Evolutionary conservation across 1,140 invertebrate species (phyloP).

Genomic region (Aradophagus sp.): DNA sequence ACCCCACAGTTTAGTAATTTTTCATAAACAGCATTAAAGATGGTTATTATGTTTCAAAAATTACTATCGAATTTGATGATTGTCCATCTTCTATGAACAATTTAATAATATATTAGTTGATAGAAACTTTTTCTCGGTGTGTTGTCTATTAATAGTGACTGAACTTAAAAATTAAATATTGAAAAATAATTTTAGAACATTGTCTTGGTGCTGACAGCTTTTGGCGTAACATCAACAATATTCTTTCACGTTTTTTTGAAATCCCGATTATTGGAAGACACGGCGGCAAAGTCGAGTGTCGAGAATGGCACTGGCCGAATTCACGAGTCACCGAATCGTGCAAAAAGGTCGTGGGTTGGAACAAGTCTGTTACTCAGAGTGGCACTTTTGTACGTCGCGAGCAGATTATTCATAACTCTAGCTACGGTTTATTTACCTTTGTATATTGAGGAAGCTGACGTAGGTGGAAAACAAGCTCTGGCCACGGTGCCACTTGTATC

Average conservation of each 20-base stretch:
- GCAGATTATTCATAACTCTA: slow-evolving; percentile 87
- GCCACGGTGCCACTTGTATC: slow-evolving; percentile 91
- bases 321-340: slow-evolving; percentile 44
- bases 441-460: slow-evolving; percentile 83
- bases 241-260: slow-evolving; percentile 78
- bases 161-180: too few species aligned
- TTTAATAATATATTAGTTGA: too few species aligned
- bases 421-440: slow-evolving; percentile 90
- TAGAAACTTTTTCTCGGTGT: too few species aligned
- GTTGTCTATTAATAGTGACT: too few species aligned
- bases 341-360: slow-evolving; percentile 58
- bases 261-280: slow-evolving; percentile 63
- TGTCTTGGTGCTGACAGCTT: slow-evolving; percentile 75
- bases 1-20: too few species aligned
- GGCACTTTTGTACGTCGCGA: slow-evolving; percentile 82
- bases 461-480: slow-evolving; percentile 79
- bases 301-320: slow-evolving; percentile 45
- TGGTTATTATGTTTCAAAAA: too few species aligned
- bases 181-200: slow-evolving; percentile 76
- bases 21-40: too few species aligned
- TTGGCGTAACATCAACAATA: slow-evolving; percentile 77
- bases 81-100: too few species aligned
- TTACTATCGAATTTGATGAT: too few species aligned
- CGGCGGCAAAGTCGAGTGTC: slow-evolving; percentile 15
- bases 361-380: slow-evolving; percentile 65